Evolutionary conservation across 2,797 vertebrate species (phyloP).

Genomic region (Semotilus atromaculatus): DNA sequence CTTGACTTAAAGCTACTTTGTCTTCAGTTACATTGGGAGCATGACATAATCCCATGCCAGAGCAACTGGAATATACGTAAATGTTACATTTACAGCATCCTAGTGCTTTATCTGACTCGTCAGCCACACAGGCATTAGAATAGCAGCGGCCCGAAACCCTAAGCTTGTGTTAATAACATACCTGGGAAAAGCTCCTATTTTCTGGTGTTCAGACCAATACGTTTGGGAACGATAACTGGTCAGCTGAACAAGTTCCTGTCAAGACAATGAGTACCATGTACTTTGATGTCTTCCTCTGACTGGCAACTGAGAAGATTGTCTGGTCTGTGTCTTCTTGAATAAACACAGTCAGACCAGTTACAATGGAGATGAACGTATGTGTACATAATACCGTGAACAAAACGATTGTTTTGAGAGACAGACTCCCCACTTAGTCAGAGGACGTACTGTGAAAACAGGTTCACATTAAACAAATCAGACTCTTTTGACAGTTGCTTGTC

Average conservation of each 20-base stretch:
- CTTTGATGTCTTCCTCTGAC: conserved; percentile 11
- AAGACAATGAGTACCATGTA: conserved; percentile 16
- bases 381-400: conserved; percentile 23
- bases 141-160: neutral
- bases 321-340: conserved; percentile 13
- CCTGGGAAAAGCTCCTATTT: conserved; percentile 1
- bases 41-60: neutral
- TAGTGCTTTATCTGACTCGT: neutral
- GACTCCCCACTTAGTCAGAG: conserved; percentile 32
- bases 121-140: neutral
- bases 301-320: neutral
- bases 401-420: conserved; percentile 24
- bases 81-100: neutral
- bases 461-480: conserved; percentile 30
- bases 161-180: neutral
- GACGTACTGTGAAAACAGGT: conserved; percentile 29
- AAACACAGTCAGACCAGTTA: conserved; percentile 21
- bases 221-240: conserved; percentile 14
- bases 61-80: neutral
- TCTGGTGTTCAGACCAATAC: neutral
- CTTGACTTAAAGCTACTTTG: neutral
- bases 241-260: conserved; percentile 31
- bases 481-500: conserved; percentile 33
- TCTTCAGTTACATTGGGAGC: neutral
- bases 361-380: conserved; percentile 20